Evolutionary conservation across 1,140 invertebrate species (phyloP), one percentile per base, ranked within the genome.

Genomic region (Drosophila ogumai): DNA sequence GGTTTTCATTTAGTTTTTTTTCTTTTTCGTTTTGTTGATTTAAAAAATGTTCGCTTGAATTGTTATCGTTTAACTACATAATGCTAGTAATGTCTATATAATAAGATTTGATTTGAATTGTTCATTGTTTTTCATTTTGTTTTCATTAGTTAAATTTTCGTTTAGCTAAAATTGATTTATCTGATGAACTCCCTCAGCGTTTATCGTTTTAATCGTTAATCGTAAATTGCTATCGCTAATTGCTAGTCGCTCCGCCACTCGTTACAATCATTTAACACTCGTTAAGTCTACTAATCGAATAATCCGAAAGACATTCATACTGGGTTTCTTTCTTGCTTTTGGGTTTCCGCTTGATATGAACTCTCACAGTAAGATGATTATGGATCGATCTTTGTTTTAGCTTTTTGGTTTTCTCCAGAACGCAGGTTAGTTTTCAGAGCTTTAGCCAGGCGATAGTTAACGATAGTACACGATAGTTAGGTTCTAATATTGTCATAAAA

Each of bases 401-500:
- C 46, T 34, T 64, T 41, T 34, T 3, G 9, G 10, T 76, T 72
- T 46, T 38, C 59, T n/a, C 63, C 41, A 58, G 66, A 82, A 72
- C 75, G 63, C 61, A 40, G 68, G 64, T 67, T 67, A 55, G 38
- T 67, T 67, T 32, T 43, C 34, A 67, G 66, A 66, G 66, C 68
- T 57, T 57, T 71, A 72, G 68, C 52, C 65, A 49, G 67, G 68
- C 69, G 67, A 72, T 72, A 72, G 61, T 68, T 68, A 67, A 71
- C 68, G 67, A 72, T 72, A 72, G 46, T 82, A 68, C 61, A 82
- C 50, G 46, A 64, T 81, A 73, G 76, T 84, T 88, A 88, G 84
- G 84, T 68, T 90, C 84, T 88, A 88, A 88, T 88, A 88, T 88
- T 88, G 84, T 88, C 84, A 84, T 90, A 79, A 84, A 88, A 84